These are phyloP conservation scores for Drosophila birchii DNA, from an alignment of 2,888 invertebrate genomes.

Conservation along the genomic window DNA sequence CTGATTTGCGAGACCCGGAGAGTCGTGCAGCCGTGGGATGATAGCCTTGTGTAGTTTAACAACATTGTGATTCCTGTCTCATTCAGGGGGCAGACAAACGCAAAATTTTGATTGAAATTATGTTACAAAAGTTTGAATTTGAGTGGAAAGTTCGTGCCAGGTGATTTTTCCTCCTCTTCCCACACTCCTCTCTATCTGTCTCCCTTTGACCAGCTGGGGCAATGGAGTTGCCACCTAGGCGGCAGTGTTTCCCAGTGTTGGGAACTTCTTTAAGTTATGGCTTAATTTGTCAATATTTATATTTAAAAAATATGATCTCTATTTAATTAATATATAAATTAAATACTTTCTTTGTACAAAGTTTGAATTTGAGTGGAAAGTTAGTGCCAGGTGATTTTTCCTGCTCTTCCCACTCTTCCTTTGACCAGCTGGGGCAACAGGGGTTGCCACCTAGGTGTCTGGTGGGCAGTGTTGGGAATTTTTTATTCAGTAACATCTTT, in stretches of 20 bases:
- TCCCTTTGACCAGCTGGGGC: constrained; percentile 7
- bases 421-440: constrained; percentile 6
- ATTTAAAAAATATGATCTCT: too few species aligned
- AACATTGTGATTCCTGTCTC: constrained; percentile 57
- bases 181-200: background rate
- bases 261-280: too few species aligned
- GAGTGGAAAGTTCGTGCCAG: constrained; percentile 3
- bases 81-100: constrained; percentile 20
- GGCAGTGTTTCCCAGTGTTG: background rate
- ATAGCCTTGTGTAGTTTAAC: constrained; percentile 61
- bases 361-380: constrained; percentile 13
- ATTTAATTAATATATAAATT: too few species aligned
- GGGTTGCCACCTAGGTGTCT: background rate
- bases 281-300: too few species aligned
- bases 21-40: constrained; percentile 53
- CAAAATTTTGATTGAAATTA: constrained; percentile 3
- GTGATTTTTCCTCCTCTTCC: constrained; percentile 8
- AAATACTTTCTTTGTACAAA: too few species aligned
- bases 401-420: background rate
- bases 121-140: constrained; percentile 12
- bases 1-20: constrained; percentile 56
- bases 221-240: background rate
- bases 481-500: too few species aligned
- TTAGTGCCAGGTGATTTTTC: constrained; percentile 2
- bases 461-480: constrained; percentile 12